phyloP scores from a whole-genome alignment of 2,113 vertebrate genomes.

The Nanger granti region DNA sequence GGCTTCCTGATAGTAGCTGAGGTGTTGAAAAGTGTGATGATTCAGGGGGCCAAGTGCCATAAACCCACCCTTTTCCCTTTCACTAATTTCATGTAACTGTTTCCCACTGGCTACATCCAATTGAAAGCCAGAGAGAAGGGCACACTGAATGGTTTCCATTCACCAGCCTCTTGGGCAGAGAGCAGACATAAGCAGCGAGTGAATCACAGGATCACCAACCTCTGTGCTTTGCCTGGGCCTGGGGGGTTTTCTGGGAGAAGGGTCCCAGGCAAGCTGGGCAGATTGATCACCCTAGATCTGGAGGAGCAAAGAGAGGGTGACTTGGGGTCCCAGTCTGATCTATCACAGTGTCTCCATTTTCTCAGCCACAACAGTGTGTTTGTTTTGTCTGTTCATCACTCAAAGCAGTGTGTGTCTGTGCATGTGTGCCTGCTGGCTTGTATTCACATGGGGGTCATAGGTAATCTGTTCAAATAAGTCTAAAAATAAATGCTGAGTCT shows the following conservation, averaged over 20 bases:
- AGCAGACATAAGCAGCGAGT: background rate
- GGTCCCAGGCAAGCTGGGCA: background rate
- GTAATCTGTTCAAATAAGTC: background rate
- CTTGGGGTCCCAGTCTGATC: background rate
- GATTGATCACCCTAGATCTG: background rate
- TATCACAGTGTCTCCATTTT: background rate
- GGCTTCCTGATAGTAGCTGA: background rate
- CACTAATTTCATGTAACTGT: background rate
- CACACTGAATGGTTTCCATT: rapidly evolving
- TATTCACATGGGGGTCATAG: background rate
- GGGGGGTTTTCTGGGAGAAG: background rate
- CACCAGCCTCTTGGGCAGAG: background rate
- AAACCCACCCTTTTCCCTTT: background rate
- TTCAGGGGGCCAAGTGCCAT: background rate
- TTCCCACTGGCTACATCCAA: background rate
- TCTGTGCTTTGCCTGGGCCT: background rate
- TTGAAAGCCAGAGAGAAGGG: background rate
- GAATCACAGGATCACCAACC: rapidly evolving
- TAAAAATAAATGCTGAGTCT: background rate
- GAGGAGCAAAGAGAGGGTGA: background rate
- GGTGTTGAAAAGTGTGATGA: background rate
- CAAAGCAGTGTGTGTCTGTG: background rate
- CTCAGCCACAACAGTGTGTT: background rate
- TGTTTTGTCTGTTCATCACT: background rate
- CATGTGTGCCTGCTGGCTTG: background rate